Evolutionary conservation across 2,113 vertebrate genomes (phyloP), one percentile per base, ranked within the genome.

Genomic region (Empidonax traillii): DNA sequence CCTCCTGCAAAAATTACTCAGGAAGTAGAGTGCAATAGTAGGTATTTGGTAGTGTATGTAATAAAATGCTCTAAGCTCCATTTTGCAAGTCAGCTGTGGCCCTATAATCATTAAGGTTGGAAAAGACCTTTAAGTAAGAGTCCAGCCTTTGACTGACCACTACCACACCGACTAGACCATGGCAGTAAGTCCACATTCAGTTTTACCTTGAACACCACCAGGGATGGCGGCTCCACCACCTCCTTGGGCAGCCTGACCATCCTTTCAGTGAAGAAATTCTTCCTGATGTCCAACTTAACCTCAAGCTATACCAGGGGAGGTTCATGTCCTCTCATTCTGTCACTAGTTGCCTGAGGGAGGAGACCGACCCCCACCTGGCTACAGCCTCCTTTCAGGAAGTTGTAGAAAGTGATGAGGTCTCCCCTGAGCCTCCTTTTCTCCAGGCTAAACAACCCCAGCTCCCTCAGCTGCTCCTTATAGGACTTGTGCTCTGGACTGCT

Each of bases 391-490:
- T 53, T 21, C 30, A 55, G 47, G 79, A 4, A 8, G 30, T 8
- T 61, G 4, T n/a, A 9, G 28, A 9, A 37, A n/a, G 23, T 1
- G 0, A 9, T 1, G 11, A 52, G 3, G n/a, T 68, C 47, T 4
- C 20, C 10, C 62, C n/a, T 12, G 39, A 75, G 24, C 30, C n/a
- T 53, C 8, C 23, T 67, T 2, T 52, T 47, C 8, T 68, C 24
- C 62, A 31, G 30, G n/a, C 2, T 76, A 23, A 75, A 55, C 79
- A 31, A 3, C 9, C 8, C 21, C 47, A 35, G n/a, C 47, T 62
- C n/a, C n/a, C 17, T 76, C 62, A 76, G 78, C 30, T 1, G 0
- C 30, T 76, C 24, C 41, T 62, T 24, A 31, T 6, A 62, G n/a
- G 30, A 68, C 20, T 46, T 68, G 55, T 9, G 21, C 12, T 22